phyloP scores from a whole-genome alignment of 2,113 vertebrate genomes.

The Procavia capensis region DNA sequence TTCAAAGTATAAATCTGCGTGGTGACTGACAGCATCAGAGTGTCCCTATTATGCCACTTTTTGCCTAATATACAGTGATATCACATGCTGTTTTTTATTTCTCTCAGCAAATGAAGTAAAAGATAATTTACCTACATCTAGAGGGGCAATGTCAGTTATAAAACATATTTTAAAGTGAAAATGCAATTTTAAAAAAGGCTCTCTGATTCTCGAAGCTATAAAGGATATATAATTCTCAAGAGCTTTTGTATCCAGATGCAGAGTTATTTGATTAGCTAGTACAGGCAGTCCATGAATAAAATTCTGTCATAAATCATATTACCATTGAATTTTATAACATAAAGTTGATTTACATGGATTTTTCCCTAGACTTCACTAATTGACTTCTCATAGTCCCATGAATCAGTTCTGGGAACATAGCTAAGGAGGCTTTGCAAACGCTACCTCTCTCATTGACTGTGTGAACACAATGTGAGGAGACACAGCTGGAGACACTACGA shows the following conservation, averaged over 20 bases:
- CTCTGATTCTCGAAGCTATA: not conserved
- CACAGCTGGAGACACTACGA: not conserved
- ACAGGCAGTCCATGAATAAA: not conserved
- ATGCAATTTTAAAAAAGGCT: not conserved
- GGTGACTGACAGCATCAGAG: not conserved
- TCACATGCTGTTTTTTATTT: not conserved
- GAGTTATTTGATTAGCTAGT: slow-evolving; percentile 22
- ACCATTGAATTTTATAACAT: slow-evolving; percentile 22
- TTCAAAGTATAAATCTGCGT: not conserved
- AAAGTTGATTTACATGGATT: slow-evolving; percentile 23
- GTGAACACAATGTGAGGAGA: not conserved
- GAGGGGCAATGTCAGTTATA: not conserved
- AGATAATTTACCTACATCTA: not conserved
- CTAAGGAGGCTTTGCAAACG: not conserved
- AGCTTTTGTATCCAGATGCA: not conserved
- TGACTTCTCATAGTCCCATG: not conserved
- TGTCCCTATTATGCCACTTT: not conserved
- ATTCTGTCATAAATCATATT: not conserved
- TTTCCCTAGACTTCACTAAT: not conserved
- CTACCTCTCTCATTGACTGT: not conserved
- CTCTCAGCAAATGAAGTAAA: not conserved
- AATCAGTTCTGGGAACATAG: not conserved
- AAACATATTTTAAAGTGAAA: slow-evolving; percentile 51
- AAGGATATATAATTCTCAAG: slow-evolving; percentile 27
- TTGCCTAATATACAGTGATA: not conserved